Percentiles rank a stretch among this genome's conserved stretches.
These are phyloP conservation scores for Melanotaenia boesemani DNA, from an alignment of 2,797 vertebrate species.

Conservation along the genomic window DNA sequence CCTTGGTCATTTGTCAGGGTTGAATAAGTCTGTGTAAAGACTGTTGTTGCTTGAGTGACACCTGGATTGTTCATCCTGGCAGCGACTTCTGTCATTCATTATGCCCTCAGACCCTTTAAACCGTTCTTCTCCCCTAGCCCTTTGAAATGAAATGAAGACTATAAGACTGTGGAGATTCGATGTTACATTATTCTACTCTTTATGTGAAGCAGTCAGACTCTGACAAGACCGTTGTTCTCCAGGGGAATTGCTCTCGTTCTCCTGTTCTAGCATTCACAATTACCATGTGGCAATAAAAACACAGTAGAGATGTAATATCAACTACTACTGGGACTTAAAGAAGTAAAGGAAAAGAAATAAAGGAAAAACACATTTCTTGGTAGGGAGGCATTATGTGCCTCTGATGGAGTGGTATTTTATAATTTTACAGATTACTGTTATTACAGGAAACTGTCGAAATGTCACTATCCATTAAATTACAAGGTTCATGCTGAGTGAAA, in stretches of 20 bases:
- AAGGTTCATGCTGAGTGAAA: slow-evolving; percentile 32
- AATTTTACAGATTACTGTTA: slow-evolving; percentile 73
- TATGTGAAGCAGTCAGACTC: slow-evolving; percentile 28
- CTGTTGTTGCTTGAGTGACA: slow-evolving; percentile 70
- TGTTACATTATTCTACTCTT: slow-evolving; percentile 35
- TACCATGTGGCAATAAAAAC: slow-evolving; percentile 28
- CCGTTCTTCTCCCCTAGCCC: slow-evolving; percentile 18
- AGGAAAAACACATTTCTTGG: slow-evolving; percentile 13
- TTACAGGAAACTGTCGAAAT: slow-evolving; percentile 65
- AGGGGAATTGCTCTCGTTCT: slow-evolving; percentile 25
- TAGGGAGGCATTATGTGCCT: background rate
- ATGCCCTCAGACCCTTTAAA: slow-evolving; percentile 52
- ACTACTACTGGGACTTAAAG: background rate
- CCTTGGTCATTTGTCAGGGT: slow-evolving; percentile 75
- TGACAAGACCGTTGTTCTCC: slow-evolving; percentile 17
- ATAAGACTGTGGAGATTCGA: slow-evolving; percentile 32
- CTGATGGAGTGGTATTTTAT: slow-evolving; percentile 45
- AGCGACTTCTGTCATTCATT: slow-evolving; percentile 65
- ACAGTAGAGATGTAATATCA: slow-evolving; percentile 13
- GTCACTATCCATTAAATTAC: slow-evolving; percentile 58
- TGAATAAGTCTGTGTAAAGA: slow-evolving; percentile 66
- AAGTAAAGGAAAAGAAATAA: slow-evolving; percentile 4
- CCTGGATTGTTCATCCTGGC: slow-evolving; percentile 64
- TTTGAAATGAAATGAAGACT: slow-evolving; percentile 64
- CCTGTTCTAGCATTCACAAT: slow-evolving; percentile 31